Percentiles rank a stretch among this genome's conserved stretches.
phyloP scores from a whole-genome alignment of 2,888 invertebrate genomes.

The Cremastobaeus sp. region DNA sequence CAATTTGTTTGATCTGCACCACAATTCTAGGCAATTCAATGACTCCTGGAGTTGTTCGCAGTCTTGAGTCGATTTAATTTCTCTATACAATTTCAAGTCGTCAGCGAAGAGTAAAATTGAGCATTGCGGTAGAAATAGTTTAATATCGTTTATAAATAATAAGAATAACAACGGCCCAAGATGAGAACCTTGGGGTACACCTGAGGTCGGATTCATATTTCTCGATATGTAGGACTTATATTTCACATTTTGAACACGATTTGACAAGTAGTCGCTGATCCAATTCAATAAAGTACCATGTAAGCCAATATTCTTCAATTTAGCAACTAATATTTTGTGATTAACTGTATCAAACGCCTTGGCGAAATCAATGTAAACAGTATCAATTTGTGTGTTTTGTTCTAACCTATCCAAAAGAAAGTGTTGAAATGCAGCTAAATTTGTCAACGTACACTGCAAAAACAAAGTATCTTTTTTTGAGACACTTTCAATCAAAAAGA shows the following conservation, averaged over 20 bases:
- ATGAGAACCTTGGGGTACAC: not conserved
- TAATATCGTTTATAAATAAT: not conserved
- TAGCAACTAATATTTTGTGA: not conserved
- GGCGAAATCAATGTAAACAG: not conserved
- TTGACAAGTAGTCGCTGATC: not conserved
- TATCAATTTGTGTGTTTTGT: not conserved
- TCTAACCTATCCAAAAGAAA: not conserved
- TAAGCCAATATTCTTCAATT: not conserved
- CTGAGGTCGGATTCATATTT: not conserved
- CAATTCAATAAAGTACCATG: not conserved
- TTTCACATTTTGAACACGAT: not conserved
- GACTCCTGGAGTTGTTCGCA: not conserved
- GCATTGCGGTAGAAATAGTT: not conserved
- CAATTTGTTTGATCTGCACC: not conserved
- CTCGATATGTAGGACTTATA: not conserved
- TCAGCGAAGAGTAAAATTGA: not conserved
- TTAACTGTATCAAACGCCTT: not conserved
- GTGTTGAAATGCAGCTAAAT: not conserved
- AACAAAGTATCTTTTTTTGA: no score
- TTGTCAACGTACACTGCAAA: not conserved
- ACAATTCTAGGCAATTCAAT: not conserved
- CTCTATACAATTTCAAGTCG: not conserved
- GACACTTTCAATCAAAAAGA: no score
- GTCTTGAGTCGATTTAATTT: not conserved
- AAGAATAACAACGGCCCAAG: not conserved